Base-by-base conservation (phyloP, 1,140 invertebrate species). In the Nomia melanderi region DNA sequence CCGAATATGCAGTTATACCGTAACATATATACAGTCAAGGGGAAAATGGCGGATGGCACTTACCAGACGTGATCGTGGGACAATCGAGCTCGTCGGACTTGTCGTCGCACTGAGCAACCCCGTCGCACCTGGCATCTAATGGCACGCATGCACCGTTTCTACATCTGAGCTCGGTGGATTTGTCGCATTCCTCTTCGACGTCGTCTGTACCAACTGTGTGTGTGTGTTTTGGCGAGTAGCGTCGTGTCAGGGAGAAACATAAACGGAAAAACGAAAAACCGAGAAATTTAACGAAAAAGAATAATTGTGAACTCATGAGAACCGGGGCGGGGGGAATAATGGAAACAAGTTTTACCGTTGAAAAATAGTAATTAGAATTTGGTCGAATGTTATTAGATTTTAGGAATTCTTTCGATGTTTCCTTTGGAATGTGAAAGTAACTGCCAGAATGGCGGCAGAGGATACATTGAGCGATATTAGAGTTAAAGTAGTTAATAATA, bases 71-170 rank as follows among this genome's bases (percentile, higher is more conserved):
- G 7, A n/a, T 11, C 0, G n/a, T n/a, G 5, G n/a, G 67, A 69
- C 92, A 93, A 25, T 87, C 89, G 8, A 83, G 31, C 88, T 94
- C 94, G 82, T 94, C 94, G 27, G 92, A 92, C 39, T 88, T 87
- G 72, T 94, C 93, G 8, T 78, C 69, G 84, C 94, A 95, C 70
- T 95, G 92, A n/a, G 67, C 3, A 0, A 82, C 50, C 27, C 90
- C 88, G 57, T 93, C 90, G 78, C 93, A 94, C 25, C 90, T 89
- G 23, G 88, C 89, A 62, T 92, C 88, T 79, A 90, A 81, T 50
- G 92, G 88, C 47, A 95, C 92, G 88, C 94, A 95, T 71, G 88
- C 81, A 54, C 94, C 94, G 76, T 90, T 90, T 75, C 82, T 88
- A 81, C 91, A 91, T 47, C 63, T 86, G 63, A 90, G 80, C 71